phyloP scores from a whole-genome alignment of 2,888 invertebrate genomes.

The Therioaphis trifolii region DNA sequence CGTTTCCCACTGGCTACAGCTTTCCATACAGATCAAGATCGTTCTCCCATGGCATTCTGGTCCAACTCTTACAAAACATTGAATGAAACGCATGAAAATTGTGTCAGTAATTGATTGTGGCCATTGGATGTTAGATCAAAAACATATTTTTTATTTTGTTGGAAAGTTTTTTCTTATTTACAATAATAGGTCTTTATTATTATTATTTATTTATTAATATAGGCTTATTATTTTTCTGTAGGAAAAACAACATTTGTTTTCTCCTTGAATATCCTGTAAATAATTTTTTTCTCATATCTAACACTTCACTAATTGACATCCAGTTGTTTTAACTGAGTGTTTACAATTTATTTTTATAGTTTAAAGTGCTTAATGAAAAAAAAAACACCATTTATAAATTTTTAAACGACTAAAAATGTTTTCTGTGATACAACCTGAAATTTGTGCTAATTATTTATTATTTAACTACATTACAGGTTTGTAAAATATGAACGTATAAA shows the following conservation, averaged over 20 bases:
- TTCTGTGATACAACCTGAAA: slow-evolving; percentile 47
- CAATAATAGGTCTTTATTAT: slow-evolving; percentile 56
- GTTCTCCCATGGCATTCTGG: slow-evolving; percentile 58
- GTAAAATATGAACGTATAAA: slow-evolving; percentile 23
- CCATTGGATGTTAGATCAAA: slow-evolving; percentile 53
- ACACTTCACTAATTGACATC: slow-evolving; percentile 43
- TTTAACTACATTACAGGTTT: slow-evolving; percentile 43
- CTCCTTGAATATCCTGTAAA: slow-evolving; percentile 43
- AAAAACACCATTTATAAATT: slow-evolving; percentile 48
- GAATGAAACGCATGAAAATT: slow-evolving; percentile 68
- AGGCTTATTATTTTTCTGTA: slow-evolving; percentile 59
- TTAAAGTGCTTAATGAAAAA: slow-evolving; percentile 35
- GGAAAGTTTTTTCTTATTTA: slow-evolving; percentile 54
- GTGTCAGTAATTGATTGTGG: slow-evolving; percentile 68
- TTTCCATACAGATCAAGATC: slow-evolving; percentile 56
- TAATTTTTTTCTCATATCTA: slow-evolving; percentile 48
- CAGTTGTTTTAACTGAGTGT: slow-evolving; percentile 58
- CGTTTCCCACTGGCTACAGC: slow-evolving; percentile 81
- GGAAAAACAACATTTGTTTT: slow-evolving; percentile 56
- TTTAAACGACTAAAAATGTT: slow-evolving; percentile 35
- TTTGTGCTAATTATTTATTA: slow-evolving; percentile 25
- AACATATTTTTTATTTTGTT: slow-evolving; percentile 60
- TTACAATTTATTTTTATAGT: slow-evolving; percentile 39
- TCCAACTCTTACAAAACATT: slow-evolving; percentile 51
- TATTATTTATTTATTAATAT: slow-evolving; percentile 48